Evolutionary conservation across 1,140 invertebrate species (phyloP).

Genomic region (Sinonovacula constricta): DNA sequence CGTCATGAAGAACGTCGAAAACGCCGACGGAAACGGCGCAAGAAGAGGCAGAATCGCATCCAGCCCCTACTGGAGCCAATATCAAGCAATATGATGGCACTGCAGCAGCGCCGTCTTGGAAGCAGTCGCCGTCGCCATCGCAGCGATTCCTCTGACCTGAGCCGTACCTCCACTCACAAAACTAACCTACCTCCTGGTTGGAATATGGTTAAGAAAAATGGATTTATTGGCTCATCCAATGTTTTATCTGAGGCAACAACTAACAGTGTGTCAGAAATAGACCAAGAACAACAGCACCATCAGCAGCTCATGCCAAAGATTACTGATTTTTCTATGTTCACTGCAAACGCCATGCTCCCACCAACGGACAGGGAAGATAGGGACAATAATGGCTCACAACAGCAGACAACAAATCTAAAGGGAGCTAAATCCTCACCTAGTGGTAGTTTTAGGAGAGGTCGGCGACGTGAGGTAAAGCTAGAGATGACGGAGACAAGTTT

Average conservation of each 20-base stretch:
- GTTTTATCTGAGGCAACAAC: constrained; percentile 38
- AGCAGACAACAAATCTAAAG: constrained; percentile 31
- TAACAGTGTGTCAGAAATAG: constrained; percentile 44
- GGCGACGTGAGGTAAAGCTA: constrained; percentile 41
- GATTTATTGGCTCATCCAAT: constrained; percentile 31
- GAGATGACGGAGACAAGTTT: constrained; percentile 55
- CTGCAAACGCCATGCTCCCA: constrained; percentile 18
- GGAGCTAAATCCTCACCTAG: constrained; percentile 47
- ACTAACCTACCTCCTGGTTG: background rate
- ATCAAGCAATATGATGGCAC: constrained; percentile 32
- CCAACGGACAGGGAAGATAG: constrained; percentile 14
- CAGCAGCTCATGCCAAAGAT: background rate
- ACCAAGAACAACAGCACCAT: constrained; percentile 20
- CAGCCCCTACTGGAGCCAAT: constrained; percentile 47
- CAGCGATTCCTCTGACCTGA: constrained; percentile 35
- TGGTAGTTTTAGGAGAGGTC: constrained; percentile 43
- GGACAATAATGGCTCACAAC: constrained; percentile 30
- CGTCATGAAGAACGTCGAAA: constrained; percentile 34
- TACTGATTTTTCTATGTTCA: constrained; percentile 45
- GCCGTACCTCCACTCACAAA: background rate
- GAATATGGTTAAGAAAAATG: background rate
- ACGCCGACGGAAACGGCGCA: constrained; percentile 17
- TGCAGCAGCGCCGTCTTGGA: constrained; percentile 23
- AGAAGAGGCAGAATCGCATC: constrained; percentile 28
- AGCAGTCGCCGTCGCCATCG: background rate